phyloP scores from a whole-genome alignment of 2,113 vertebrate genomes.

The Chamaetylas fuelleborni region DNA sequence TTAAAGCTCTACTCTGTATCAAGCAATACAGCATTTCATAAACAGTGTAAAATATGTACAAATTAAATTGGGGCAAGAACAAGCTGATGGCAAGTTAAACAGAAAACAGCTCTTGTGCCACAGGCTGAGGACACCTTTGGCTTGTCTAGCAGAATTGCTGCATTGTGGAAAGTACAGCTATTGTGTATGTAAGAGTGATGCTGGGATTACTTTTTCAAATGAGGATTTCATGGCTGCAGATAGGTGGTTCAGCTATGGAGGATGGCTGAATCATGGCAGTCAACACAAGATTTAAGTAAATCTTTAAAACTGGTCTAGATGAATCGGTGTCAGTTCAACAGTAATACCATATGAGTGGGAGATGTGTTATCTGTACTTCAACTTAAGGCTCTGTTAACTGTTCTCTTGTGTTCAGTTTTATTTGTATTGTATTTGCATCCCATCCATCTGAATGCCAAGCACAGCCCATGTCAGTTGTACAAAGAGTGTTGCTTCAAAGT shows the following conservation, averaged over 20 bases:
- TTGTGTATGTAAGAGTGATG: not conserved
- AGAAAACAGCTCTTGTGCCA: not conserved
- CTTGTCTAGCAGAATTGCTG: not conserved
- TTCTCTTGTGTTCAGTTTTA: not conserved
- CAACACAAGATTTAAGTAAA: not conserved
- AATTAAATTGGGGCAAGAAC: not conserved
- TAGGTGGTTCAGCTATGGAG: not conserved
- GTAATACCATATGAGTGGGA: not conserved
- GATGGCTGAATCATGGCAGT: not conserved
- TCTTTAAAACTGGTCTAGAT: not conserved
- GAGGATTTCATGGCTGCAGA: not conserved
- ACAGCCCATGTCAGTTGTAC: not conserved
- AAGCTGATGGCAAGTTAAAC: not conserved
- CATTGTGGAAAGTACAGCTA: not conserved
- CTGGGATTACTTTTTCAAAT: not conserved
- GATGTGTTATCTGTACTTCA: not conserved
- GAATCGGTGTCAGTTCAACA: not conserved
- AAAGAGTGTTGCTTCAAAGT: not conserved
- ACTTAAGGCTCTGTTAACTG: not conserved
- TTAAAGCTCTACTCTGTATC: not conserved
- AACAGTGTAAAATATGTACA: not conserved
- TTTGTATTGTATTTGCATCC: not conserved
- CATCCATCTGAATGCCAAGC: not conserved
- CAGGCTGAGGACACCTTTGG: rapidly evolving
- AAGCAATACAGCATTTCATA: not conserved